Conservation (phyloP, 2,113 vertebrate genomes). For the Siniperca chuatsi region DNA sequence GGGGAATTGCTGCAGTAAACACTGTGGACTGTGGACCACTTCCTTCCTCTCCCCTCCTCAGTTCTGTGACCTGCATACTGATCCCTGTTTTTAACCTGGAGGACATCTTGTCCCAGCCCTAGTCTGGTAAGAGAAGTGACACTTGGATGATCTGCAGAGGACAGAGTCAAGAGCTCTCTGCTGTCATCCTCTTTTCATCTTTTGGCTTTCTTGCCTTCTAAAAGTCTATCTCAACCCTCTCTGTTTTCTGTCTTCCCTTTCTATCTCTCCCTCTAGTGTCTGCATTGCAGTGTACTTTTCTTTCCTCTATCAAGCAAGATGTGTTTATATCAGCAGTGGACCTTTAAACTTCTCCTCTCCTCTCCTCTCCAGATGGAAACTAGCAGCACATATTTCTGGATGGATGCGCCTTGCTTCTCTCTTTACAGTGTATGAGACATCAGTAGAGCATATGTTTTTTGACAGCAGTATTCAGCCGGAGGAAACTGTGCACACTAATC, state of each 20-base stretch:
- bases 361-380: constrained; percentile 42
- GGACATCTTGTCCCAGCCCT: constrained; percentile 69
- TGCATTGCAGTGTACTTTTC: constrained; percentile 79
- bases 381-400: constrained; percentile 32
- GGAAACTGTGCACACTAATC: constrained; percentile 45
- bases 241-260: constrained; percentile 18
- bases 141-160: constrained; percentile 69
- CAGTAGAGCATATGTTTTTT: constrained; percentile 58
- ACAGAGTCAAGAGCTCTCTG: constrained; percentile 63
- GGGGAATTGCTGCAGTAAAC: constrained; percentile 70
- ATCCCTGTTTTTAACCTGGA: constrained; percentile 74
- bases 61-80: constrained; percentile 81
- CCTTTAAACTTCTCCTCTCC: constrained; percentile 42
- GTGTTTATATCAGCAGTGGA: constrained; percentile 61
- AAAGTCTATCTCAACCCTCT: constrained; percentile 39
- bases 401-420: constrained; percentile 29
- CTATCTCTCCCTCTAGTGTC: constrained; percentile 49
- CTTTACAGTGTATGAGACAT: constrained; percentile 44
- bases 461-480: constrained; percentile 55
- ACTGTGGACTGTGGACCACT: constrained; percentile 57
- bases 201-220: constrained; percentile 39
- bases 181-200: constrained; percentile 59
- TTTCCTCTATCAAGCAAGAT: constrained; percentile 55
- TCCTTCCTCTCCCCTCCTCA: constrained; percentile 51
- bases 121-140: constrained; percentile 63